These are phyloP conservation scores for Eupithecia dodoneata DNA, from an alignment of 2,888 invertebrate species.

Conservation along the genomic window DNA sequence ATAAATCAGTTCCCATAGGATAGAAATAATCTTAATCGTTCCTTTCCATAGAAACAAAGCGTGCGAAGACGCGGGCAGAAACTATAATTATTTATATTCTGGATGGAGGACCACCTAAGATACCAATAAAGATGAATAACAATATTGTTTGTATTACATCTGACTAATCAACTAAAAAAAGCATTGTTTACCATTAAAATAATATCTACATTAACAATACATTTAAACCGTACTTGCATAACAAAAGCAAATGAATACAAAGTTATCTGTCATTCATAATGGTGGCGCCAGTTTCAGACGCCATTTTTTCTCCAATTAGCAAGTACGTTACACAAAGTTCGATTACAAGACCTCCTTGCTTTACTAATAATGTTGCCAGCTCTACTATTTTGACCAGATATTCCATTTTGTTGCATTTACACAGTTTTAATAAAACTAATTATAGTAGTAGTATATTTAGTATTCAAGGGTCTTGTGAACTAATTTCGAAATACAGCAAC, in stretches of 20 bases:
- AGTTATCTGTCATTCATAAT: not conserved
- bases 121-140: not conserved
- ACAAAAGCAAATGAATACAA: not conserved
- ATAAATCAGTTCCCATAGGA: too few relatives aligned
- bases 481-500: not conserved
- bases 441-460: too few relatives aligned
- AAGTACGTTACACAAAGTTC: constrained; percentile 18
- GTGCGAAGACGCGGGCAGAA: too few relatives aligned
- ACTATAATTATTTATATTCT: too few relatives aligned
- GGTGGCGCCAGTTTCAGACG: constrained; percentile 21
- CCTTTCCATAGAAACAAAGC: too few relatives aligned
- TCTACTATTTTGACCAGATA: not conserved
- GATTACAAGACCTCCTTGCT: constrained; percentile 27
- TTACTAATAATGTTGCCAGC: constrained; percentile 15
- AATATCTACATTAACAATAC: not conserved
- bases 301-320: constrained; percentile 23
- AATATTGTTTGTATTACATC: not conserved
- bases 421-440: not conserved
- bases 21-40: too few relatives aligned
- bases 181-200: not conserved
- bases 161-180: too few relatives aligned
- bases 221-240: not conserved
- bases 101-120: too few relatives aligned
- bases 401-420: not conserved
- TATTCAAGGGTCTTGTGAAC: not conserved